Base-by-base conservation (phyloP, 2,888 invertebrate genomes). In the Agriotes lineatus region DNA sequence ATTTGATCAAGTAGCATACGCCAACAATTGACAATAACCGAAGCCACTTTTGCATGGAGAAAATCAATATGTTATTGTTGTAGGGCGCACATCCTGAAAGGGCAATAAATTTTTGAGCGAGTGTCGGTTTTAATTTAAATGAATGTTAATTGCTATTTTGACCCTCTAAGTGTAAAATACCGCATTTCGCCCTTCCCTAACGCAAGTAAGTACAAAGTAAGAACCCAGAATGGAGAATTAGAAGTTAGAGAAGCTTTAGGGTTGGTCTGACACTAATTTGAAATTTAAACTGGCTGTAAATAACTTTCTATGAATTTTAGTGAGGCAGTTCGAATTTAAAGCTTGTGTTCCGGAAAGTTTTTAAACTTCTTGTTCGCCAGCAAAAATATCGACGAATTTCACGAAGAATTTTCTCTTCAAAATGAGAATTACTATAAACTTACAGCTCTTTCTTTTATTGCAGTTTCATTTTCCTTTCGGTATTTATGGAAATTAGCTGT, bases 221-320 rank as follows among this genome's bases (percentile, higher is more conserved):
- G 70, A 67, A 70, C 67, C 70, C 62, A 66, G 63, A 70, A 67
- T 70, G 67, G 70, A 63, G 70, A 70, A 70, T 70, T 70, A 70
- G 63, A 72, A 72, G 64, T 67, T 67, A 67, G 67, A 72, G 62
- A 69, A 69, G 72, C 69, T 72, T 69, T 69, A 69, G 69, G 68
- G 71, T 61, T 72, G 69, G 66, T 71, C 78, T 81, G 82, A 82
- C 82, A 80, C 80, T 82, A 82, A 82, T 82, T 82, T 80, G 80
- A 82, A 82, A 82, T 82, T 82, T 81, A 82, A 81, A 82, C 81
- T 79, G 74, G 79, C 72, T 75, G 76, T 82, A 82, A 82, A 81
- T 82, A 78, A 80, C 79, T 76, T 78, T 79, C 78, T 79, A 81
- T 81, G 81, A 82, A 82, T 82, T 82, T 82, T 78, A 80, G 79